Evolutionary conservation across 2,888 invertebrate species (phyloP), one percentile per base, ranked within the genome.

Genomic region (Drosophila rubida): DNA sequence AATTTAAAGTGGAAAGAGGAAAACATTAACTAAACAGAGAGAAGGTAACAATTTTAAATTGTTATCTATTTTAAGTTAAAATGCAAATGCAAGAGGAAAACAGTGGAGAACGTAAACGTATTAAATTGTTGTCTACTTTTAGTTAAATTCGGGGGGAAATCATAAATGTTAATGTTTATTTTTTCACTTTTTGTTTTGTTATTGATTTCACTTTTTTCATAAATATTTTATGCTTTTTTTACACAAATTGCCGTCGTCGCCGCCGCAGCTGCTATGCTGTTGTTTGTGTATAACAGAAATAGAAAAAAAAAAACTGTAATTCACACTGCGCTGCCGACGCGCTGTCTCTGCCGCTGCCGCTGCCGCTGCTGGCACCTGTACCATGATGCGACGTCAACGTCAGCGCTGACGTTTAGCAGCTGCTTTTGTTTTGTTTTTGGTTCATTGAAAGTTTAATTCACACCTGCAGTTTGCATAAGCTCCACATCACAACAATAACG

Each of bases 141-240:
- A 19, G 19, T 19, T 19, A 19, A 19, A 19, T 19, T 19, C 3
- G 19, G 19, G 19, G 19, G 19, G n/a, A 4, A 32, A 32, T 6
- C 32, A 32, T n/a, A n/a, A 32, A 32, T 32, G n/a, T 32, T 32
- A n/a, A 11, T 32, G 32, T 32, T 32, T 41, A 45, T 19, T 53
- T 67, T 68, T 13, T 59, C 37, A 39, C 50, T 46, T 50, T 58
- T 75, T 61, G 63, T 70, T 66, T 70, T 75, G 65, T 87, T 87
- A 87, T 82, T 87, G 88, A 82, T 82, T 82, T 82, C 88, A 82
- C 88, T 82, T 87, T 75, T 63, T 65, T 60, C 59, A 74, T 70
- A 54, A 65, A 81, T 71, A 73, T 85, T 73, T 65, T 32, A 81
- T 76, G 69, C 46, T 51, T 64, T 75, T 81, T 55, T 55, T 69